phyloP scores from a whole-genome alignment of 2,888 invertebrate species.

The Teinopalpus imperialis region DNA sequence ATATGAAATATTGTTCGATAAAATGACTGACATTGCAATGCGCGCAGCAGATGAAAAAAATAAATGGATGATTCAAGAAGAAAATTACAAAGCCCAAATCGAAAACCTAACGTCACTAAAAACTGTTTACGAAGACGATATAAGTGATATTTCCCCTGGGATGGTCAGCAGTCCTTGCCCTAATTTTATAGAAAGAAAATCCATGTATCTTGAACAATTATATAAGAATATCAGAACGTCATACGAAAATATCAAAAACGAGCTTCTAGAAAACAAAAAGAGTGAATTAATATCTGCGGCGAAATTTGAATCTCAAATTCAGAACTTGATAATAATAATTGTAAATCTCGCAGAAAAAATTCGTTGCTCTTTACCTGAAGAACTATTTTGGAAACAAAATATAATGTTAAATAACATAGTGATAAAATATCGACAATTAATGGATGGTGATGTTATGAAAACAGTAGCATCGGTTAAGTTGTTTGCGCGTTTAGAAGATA shows the following conservation, averaged over 20 bases:
- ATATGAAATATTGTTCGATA: conserved; percentile 66
- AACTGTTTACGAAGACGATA: conserved; percentile 49
- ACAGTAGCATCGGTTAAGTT: conserved; percentile 39
- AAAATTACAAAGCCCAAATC: conserved; percentile 68
- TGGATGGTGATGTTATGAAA: conserved; percentile 47
- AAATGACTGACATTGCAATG: conserved; percentile 66
- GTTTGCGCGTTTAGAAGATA: conserved; percentile 43
- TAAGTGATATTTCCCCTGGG: conserved; percentile 64
- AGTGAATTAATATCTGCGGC: conserved; percentile 63
- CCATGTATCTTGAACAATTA: conserved; percentile 64
- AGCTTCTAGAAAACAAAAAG: conserved; percentile 69
- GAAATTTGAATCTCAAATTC: conserved; percentile 67
- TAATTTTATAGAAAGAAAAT: conserved; percentile 60
- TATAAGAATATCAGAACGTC: conserved; percentile 69
- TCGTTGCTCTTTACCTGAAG: conserved; percentile 66
- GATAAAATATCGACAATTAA: conserved; percentile 73
- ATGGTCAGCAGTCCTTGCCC: conserved; percentile 45
- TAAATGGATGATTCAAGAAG: conserved; percentile 69
- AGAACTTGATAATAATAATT: conserved; percentile 56
- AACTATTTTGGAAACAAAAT: conserved; percentile 78
- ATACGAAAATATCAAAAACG: conserved; percentile 77
- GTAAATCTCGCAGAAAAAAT: conserved; percentile 71
- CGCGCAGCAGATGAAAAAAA: conserved; percentile 64
- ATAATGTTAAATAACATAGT: conserved; percentile 71
- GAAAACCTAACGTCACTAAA: conserved; percentile 59